Percentiles rank a stretch among this genome's conserved stretches.
phyloP scores from a whole-genome alignment of 2,113 vertebrate species.

The Pelmatolapia mariae region DNA sequence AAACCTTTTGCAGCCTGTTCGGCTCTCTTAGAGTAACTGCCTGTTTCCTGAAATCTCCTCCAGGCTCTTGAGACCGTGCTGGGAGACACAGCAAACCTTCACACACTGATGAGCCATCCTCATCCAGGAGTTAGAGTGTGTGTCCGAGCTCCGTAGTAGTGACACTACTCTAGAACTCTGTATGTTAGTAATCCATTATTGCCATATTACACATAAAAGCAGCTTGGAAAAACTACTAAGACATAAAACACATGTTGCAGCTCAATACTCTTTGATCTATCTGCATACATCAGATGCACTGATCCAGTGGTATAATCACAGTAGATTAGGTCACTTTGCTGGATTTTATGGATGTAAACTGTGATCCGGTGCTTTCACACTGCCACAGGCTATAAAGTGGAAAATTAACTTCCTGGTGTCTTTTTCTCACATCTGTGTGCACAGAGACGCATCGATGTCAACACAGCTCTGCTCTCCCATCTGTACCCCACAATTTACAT shows the following conservation, averaged over 20 bases:
- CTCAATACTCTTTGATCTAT: not conserved
- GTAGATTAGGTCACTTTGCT: not conserved
- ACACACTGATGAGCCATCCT: not conserved
- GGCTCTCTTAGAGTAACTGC: not conserved
- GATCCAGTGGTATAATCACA: not conserved
- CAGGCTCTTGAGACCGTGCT: not conserved
- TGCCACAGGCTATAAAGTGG: not conserved
- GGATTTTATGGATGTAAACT: not conserved
- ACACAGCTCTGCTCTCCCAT: not conserved
- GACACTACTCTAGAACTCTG: rapidly evolving
- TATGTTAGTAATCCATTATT: not conserved
- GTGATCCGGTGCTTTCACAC: not conserved
- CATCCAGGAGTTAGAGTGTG: too few species aligned
- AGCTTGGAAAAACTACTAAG: not conserved
- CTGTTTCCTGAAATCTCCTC: not conserved
- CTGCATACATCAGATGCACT: not conserved
- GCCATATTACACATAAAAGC: not conserved
- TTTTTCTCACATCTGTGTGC: not conserved
- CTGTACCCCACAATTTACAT: not conserved
- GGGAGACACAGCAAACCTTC: not conserved
- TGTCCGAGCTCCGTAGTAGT: rapidly evolving
- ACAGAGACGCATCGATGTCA: not conserved
- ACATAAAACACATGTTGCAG: not conserved
- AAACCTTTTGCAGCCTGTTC: not conserved
- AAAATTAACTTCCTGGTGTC: not conserved